Evolutionary conservation across 2,888 invertebrate genomes (phyloP), one percentile per base, ranked within the genome.

Genomic region (Caenorhabditis macrosperma): DNA sequence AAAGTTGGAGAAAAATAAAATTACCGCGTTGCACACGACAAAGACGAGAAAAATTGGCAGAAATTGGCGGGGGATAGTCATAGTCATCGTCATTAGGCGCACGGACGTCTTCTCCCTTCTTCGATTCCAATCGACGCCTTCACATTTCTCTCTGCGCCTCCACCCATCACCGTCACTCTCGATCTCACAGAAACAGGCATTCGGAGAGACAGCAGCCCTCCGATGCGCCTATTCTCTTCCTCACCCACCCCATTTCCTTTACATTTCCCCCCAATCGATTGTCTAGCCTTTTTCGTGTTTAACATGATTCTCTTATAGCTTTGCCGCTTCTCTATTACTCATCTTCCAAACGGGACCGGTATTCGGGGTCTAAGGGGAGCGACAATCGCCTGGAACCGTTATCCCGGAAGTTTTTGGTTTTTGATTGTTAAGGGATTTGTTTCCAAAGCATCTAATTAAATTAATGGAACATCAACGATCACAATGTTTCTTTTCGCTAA

Each of bases 21-120:
- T 69, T 44, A 69, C 69, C 60, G 52, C 69, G 54, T 69, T 15
- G 44, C 60, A 61, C 38, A 61, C 38, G 10, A 38, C 35, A 52
- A 69, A 48, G 9, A 67, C 17, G n/a, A 35, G 22, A 33, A 63
- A 35, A 33, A 38, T 24, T 6, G 17, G 24, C 7, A 57, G 24
- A 9, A 57, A 20, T 38, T 24, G 57, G n/a, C 35, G 55, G 55
- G 17, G 33, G 33, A n/a, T 22, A 22, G 57, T 15, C 52, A n/a
- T 26, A 28, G 17, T 48, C 7, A 20, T 48, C 22, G 17, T 28
- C 24, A 38, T 55, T 33, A 33, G 33, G 35, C 55, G 28, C 20
- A 38, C 38, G 38, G n/a, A 15, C 38, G 33, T 57, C 22, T 35
- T 22, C 20, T 24, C 12, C 17, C 35, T 54, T n/a, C 17, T 17